Evolutionary conservation across 1,140 invertebrate species (phyloP).

Genomic region (Artemia franciscana): DNA sequence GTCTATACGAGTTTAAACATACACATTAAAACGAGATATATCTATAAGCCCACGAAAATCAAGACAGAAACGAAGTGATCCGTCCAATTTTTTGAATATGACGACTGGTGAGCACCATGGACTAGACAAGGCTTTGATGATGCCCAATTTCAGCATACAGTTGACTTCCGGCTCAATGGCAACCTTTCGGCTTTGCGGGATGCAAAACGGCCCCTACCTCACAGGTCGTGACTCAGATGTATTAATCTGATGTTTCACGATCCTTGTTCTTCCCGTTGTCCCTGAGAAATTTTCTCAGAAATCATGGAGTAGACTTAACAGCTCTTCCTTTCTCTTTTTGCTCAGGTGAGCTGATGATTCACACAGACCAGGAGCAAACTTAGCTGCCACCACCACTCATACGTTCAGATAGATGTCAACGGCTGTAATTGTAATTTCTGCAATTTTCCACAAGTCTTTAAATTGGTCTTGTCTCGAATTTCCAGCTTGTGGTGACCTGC

Average conservation of each 20-base stretch:
- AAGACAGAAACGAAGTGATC: constrained; percentile 19
- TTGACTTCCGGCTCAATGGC: background rate
- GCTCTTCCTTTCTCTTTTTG: background rate
- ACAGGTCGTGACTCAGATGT: background rate
- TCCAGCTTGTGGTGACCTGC: no score
- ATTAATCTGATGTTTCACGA: constrained; percentile 1
- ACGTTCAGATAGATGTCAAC: no score
- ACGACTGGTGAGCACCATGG: constrained; percentile 17
- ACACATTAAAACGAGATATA: constrained; percentile 17
- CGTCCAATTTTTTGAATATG: constrained; percentile 19
- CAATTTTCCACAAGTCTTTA: no score
- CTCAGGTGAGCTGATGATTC: no score
- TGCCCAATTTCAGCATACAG: constrained; percentile 1
- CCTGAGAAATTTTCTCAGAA: background rate
- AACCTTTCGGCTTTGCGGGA: background rate
- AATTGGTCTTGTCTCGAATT: no score
- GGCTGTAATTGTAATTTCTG: no score
- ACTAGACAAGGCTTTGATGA: background rate
- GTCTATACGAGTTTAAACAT: constrained; percentile 24
- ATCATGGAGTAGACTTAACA: background rate
- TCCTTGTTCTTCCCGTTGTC: background rate
- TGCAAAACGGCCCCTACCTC: background rate
- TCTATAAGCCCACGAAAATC: constrained; percentile 21
- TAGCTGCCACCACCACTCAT: no score
- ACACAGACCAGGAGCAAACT: no score